Conservation (phyloP, 2,888 invertebrate genomes). For the Orthosia cruda region DNA sequence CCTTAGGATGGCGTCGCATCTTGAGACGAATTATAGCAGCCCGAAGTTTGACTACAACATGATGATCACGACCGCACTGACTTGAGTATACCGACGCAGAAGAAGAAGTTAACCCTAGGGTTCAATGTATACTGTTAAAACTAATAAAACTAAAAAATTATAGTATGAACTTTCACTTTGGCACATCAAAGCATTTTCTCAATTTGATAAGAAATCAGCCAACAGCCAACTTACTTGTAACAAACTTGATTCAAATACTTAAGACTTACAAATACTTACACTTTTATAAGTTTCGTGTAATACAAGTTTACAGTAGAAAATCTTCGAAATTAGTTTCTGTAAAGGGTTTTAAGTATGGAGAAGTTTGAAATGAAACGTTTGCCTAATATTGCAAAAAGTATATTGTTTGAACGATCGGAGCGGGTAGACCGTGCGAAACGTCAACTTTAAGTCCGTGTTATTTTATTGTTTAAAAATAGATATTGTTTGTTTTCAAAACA, state of each 20-base stretch:
- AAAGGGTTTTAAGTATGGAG: conserved; percentile 12
- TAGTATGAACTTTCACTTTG: conserved; percentile 12
- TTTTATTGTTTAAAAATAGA: too few species aligned
- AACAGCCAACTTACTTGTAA: conserved; percentile 14
- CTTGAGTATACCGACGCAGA: too few species aligned
- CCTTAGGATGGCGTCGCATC: too few species aligned
- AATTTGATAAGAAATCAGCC: conserved; percentile 36
- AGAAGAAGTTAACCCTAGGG: too few species aligned
- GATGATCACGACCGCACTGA: too few species aligned
- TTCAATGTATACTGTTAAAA: neutral
- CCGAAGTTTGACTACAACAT: too few species aligned
- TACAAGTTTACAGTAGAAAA: conserved; percentile 26
- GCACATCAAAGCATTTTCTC: conserved; percentile 48
- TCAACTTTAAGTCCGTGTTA: too few species aligned
- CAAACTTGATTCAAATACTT: conserved; percentile 43
- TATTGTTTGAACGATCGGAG: neutral
- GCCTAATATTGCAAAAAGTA: neutral
- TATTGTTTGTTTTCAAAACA: too few species aligned
- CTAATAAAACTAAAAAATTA: conserved; percentile 10
- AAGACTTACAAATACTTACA: conserved; percentile 43
- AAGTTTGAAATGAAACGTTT: neutral
- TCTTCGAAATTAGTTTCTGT: conserved; percentile 44
- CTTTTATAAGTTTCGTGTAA: conserved; percentile 25
- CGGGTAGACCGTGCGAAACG: too few species aligned
- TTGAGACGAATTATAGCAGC: too few species aligned